Base-by-base conservation (phyloP, 2,888 invertebrate genomes). In the Ethmia dodecea region DNA sequence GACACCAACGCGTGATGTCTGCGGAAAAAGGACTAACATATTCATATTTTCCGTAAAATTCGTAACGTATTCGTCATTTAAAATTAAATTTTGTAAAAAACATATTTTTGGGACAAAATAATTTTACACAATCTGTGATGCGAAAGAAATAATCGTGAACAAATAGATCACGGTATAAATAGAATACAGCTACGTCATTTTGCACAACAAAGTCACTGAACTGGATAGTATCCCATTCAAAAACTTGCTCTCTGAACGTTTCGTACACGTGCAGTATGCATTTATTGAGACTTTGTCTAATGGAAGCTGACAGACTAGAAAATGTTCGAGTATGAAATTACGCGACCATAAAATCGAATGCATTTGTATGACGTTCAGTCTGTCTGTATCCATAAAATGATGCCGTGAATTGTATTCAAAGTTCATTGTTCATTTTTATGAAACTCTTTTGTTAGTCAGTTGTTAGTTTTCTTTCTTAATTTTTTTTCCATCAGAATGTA, bases 301-400 rank as follows among this genome's bases (percentile, higher is more conserved):
- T 52, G 48, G 52, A 45, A 37, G 40, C 43, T 46, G 48, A 45
- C 47, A 52, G 43, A 45, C 50, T 48, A 42, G 42, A 33, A 47
- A 52, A 49, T 42, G 38, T 38, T 49, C 40, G 40, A 37, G 33
- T 49, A 45, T 44, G 44, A 49, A 49, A 51, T 58, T 55, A 61
- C 50, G 44, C 37, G 40, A 35, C 41, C 35, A 48, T 59, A 55
- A 59, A 55, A 54, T 45, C 44, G 43, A 52, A 49, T 47, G 47
- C 42, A 50, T 55, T 48, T 42, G 41, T 42, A 36, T 39, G 33
- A 35, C 34, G 30, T 43, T 55, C 42, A 43, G 46, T 43, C 44
- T 47, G 47, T 45, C 50, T 47, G 38, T 41, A 40, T 34, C 35
- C 38, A 54, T 52, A 40, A 49, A 49, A 42, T 37, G 32, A 50